Percentiles rank a stretch among this genome's conserved stretches.
phyloP scores from a whole-genome alignment of 2,113 vertebrate genomes.

The Paradisaea rubra region DNA sequence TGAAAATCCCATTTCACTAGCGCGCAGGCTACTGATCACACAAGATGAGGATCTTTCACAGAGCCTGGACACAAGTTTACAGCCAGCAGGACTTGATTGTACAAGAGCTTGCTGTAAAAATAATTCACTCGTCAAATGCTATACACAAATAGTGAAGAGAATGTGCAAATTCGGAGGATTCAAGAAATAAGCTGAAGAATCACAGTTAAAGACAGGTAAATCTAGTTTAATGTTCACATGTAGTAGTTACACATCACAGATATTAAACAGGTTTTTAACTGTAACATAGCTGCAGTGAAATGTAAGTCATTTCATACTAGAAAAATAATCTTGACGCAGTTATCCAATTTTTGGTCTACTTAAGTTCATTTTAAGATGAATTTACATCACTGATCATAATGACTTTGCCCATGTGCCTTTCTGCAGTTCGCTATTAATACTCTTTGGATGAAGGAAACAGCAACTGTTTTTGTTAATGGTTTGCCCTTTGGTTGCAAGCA shows the following conservation, averaged over 20 bases:
- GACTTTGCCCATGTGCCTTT: conserved; percentile 53
- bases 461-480: conserved; percentile 69
- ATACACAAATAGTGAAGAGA: neutral
- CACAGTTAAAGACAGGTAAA: conserved; percentile 73
- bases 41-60: conserved; percentile 40
- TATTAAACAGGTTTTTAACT: conserved; percentile 72
- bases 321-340: conserved; percentile 76
- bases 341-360: conserved; percentile 77
- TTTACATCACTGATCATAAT: conserved; percentile 66
- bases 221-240: conserved; percentile 82
- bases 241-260: conserved; percentile 79
- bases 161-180: conserved; percentile 4
- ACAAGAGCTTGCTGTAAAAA: neutral
- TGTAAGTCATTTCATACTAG: conserved; percentile 69
- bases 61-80: neutral
- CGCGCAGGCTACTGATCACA: conserved; percentile 38
- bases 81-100: neutral
- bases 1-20: conserved; percentile 64
- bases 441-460: conserved; percentile 76
- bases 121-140: neutral
- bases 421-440: conserved; percentile 55
- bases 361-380: conserved; percentile 65
- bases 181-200: conserved; percentile 75
- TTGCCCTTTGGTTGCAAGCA: conserved; percentile 82
- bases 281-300: conserved; percentile 71